Conservation (phyloP, 1,140 invertebrate genomes). For the Daktulosphaira vitifoliae region DNA sequence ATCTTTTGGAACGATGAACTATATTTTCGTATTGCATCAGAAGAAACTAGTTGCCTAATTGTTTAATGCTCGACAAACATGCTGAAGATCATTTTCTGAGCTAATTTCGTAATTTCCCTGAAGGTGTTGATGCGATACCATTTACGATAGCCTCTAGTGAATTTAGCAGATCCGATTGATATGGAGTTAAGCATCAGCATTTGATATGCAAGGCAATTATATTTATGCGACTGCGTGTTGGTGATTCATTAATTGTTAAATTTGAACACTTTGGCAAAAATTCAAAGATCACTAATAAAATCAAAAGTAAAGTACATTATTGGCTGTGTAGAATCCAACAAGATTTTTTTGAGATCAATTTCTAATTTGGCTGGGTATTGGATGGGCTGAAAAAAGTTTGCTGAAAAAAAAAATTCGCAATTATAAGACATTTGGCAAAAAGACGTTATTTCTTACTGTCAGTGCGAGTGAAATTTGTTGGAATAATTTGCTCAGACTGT, state of each 20-base stretch:
- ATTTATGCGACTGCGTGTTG: conserved; percentile 36
- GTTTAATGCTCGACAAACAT: conserved; percentile 39
- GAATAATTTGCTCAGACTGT: not conserved
- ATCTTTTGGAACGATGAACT: conserved; percentile 40
- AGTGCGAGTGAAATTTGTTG: conserved; percentile 37
- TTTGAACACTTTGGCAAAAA: conserved; percentile 38
- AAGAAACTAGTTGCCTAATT: conserved; percentile 36
- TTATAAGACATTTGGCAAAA: conserved; percentile 40
- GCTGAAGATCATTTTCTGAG: conserved; percentile 42
- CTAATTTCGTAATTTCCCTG: conserved; percentile 40
- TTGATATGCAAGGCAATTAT: conserved; percentile 39
- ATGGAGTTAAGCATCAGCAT: conserved; percentile 35
- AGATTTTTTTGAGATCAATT: conserved; percentile 36
- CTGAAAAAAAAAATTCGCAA: too few species aligned
- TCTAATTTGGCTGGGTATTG: conserved; percentile 36
- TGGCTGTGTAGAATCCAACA: conserved; percentile 37
- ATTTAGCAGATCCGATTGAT: conserved; percentile 35
- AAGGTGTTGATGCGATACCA: conserved; percentile 35
- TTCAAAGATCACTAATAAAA: conserved; percentile 37
- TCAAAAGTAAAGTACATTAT: conserved; percentile 35
- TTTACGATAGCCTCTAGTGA: too few species aligned
- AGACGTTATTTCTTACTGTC: conserved; percentile 39
- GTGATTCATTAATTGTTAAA: conserved; percentile 32
- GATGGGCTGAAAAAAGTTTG: conserved; percentile 41
- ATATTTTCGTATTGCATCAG: conserved; percentile 40